These are phyloP conservation scores for Pollenia angustigena DNA, from an alignment of 2,888 invertebrate species.

Conservation along the genomic window DNA sequence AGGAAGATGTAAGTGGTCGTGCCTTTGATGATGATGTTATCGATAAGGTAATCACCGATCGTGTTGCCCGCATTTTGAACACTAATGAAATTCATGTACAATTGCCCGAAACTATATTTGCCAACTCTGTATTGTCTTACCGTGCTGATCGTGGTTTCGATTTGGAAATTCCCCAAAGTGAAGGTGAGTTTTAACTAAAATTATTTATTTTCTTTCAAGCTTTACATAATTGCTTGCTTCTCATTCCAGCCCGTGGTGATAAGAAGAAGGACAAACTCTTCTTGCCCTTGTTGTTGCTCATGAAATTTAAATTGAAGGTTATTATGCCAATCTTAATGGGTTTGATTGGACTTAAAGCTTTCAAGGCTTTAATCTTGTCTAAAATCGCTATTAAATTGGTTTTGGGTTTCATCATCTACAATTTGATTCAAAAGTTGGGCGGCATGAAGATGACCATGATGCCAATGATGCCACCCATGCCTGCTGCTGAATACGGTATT, in stretches of 20 bases:
- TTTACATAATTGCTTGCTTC: background rate
- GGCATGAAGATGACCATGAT: conserved; percentile 90
- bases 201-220: background rate
- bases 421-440: conserved; percentile 91
- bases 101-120: conserved; percentile 89
- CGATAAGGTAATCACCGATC: conserved; percentile 90
- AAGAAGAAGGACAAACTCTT: conserved; percentile 93
- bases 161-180: conserved; percentile 86
- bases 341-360: conserved; percentile 91
- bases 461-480: conserved; percentile 86
- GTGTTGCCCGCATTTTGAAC: conserved; percentile 89
- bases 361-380: conserved; percentile 93
- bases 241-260: conserved; percentile 89
- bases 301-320: conserved; percentile 93
- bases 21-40: conserved; percentile 87
- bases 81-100: conserved; percentile 90
- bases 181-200: conserved; percentile 78
- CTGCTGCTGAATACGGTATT: conserved; percentile 88
- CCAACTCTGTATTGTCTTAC: conserved; percentile 88
- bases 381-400: conserved; percentile 93
- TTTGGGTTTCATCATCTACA: conserved; percentile 91
- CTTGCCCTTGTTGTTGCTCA: conserved; percentile 90
- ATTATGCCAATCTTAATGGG: conserved; percentile 92
- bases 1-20: conserved; percentile 86
- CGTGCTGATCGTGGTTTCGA: conserved; percentile 88